These are phyloP conservation scores for Sphaerophoria rueppellii DNA, from an alignment of 2,888 invertebrate species.

Conservation along the genomic window DNA sequence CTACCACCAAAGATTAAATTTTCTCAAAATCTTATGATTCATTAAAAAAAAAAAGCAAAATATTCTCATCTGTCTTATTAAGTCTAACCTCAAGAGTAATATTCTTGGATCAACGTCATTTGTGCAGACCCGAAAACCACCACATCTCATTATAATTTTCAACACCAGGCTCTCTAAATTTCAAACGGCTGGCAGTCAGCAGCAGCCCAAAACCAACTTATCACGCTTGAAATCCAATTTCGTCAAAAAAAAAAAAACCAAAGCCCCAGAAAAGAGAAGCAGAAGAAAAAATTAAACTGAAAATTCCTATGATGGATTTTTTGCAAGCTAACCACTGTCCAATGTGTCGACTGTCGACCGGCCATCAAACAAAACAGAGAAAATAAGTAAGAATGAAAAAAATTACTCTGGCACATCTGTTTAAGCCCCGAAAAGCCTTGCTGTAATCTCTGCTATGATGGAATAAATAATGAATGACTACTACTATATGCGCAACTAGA, in stretches of 20 bases:
- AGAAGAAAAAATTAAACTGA: background rate
- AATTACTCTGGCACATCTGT: constrained; percentile 58
- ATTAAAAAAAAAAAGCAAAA: background rate
- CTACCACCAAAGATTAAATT: background rate
- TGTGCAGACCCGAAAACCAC: background rate
- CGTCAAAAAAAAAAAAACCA: constrained; percentile 4
- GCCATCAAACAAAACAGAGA: constrained; percentile 4
- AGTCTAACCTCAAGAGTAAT: background rate
- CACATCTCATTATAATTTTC: constrained; percentile 31
- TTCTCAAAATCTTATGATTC: background rate
- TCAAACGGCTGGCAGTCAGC: background rate
- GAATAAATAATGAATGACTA: constrained; percentile 71
- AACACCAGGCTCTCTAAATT: constrained; percentile 15
- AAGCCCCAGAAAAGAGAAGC: background rate
- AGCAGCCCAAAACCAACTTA: background rate
- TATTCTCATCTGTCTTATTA: background rate
- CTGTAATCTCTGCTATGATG: constrained; percentile 68
- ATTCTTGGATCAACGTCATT: background rate
- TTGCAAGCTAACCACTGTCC: constrained; percentile 21
- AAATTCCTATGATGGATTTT: constrained; percentile 27
- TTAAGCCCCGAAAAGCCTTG: constrained; percentile 60
- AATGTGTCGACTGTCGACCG: constrained; percentile 20
- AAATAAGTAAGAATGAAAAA: constrained; percentile 7
- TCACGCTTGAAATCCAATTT: constrained; percentile 26
- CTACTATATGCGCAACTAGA: constrained; percentile 35